These are phyloP conservation scores for Sclerurus mexicanus DNA, from an alignment of 2,113 vertebrate genomes.

Conservation along the genomic window DNA sequence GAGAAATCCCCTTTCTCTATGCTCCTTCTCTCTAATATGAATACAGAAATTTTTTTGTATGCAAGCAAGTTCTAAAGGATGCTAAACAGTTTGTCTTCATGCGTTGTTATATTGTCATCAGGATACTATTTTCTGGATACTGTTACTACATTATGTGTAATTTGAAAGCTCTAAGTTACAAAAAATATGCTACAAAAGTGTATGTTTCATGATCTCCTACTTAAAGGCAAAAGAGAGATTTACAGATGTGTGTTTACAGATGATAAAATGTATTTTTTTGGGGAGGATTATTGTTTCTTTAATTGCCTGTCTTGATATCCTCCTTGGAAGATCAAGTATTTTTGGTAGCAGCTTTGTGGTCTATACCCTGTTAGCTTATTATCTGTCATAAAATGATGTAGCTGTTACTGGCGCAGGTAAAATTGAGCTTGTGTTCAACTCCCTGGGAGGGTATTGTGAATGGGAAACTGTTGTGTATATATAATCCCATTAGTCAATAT, in stretches of 20 bases:
- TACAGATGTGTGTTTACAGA: neutral
- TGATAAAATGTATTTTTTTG: neutral
- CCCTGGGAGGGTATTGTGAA: neutral
- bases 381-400: neutral
- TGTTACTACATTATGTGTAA: neutral
- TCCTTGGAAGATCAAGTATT: neutral
- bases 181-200: neutral
- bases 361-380: neutral
- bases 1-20: neutral
- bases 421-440: neutral
- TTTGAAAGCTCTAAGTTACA: neutral
- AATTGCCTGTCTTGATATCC: neutral
- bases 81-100: neutral
- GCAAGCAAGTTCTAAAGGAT: neutral
- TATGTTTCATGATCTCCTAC: neutral
- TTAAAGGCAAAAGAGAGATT: neutral
- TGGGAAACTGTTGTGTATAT: neutral
- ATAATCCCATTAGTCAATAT: neutral
- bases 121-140: neutral
- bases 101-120: neutral
- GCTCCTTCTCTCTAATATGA: neutral
- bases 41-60: neutral
- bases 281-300: neutral
- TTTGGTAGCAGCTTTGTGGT: conserved; percentile 1
- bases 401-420: neutral